Evolutionary conservation across 1,140 invertebrate species (phyloP).

Genomic region (Drosophila navojoa): DNA sequence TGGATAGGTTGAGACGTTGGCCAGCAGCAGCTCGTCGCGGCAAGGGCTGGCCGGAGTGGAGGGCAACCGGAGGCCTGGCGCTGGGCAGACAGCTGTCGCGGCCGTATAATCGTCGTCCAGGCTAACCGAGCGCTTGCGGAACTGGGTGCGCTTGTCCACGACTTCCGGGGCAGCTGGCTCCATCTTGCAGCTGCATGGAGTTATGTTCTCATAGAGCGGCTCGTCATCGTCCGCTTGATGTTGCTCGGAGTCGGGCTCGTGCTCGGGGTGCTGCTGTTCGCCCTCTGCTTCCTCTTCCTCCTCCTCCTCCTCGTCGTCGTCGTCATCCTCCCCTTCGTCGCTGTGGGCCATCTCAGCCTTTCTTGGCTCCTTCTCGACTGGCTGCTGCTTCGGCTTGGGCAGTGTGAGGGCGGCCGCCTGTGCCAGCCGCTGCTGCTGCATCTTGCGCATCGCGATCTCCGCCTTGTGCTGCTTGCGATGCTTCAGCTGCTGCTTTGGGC

Average conservation of each 20-base stretch:
- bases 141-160: constrained; percentile 62
- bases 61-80: constrained; percentile 57
- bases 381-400: constrained; percentile 56
- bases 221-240: constrained; percentile 64
- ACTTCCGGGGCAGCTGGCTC: constrained; percentile 17
- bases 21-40: constrained; percentile 70
- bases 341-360: constrained; percentile 61
- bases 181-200: constrained; percentile 53
- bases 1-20: constrained; percentile 88
- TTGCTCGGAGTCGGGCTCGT: constrained; percentile 32
- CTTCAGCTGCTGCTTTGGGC: constrained; percentile 85
- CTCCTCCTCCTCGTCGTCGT: constrained; percentile 36
- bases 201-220: constrained; percentile 76
- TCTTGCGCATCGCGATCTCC: constrained; percentile 69
- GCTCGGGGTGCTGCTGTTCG: constrained; percentile 35
- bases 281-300: constrained; percentile 37
- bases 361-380: constrained; percentile 64
- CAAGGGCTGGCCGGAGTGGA: constrained; percentile 86
- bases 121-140: constrained; percentile 88
- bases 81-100: neutral
- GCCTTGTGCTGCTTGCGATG: constrained; percentile 75
- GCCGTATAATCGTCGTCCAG: constrained; percentile 83
- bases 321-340: constrained; percentile 54
- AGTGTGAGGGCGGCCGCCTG: constrained; percentile 64
- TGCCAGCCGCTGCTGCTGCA: constrained; percentile 66